Base-by-base conservation (phyloP, 1,140 invertebrate genomes). In the Fopius arisanus region DNA sequence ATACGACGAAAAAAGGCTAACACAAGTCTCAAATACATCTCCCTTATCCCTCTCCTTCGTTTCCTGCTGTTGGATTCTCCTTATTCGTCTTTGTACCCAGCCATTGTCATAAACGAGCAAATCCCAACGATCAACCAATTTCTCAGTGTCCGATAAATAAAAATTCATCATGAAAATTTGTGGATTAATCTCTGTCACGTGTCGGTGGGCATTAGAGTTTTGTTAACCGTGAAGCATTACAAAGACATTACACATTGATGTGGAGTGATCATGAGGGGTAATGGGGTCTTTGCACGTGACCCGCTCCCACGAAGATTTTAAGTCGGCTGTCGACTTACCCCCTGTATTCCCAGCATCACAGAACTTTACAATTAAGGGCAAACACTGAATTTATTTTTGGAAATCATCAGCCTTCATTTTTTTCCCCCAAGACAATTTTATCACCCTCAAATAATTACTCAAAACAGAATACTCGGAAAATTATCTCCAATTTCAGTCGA, bases 251-350 rank as follows among this genome's bases (percentile, higher is more conserved):
- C 65, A 67, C 65, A 7, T 40, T 67, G 19, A 68, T 37, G 51
- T 67, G 14, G 48, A 59, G 67, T 29, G n/a, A 48, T 48, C 5
- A 48, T 48, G 43, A 37, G 43, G 43, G 43, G 43, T 48, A 48
- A 48, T 48, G 43, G 51, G n/a, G 31, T 65, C 21, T 63, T 59
- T 43, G 31, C 81, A 81, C 74, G 73, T 79, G 78, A 81, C 54
- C 66, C 10, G 76, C 81, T 82, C 81, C 79, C 81, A 82, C 75
- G 78, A 75, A 63, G 72, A 73, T 78, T 54, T 62, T 54, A 21
- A 62, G 40, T 63, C 37, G 26, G 31, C 54, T 33, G 28, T 37
- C 40, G n/a, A 19, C 43, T 48, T 48, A 48, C n/a, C 43, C 43
- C 14, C 43, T 5, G 16, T 48, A 5, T 48, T 48, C 43, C 43